These are phyloP conservation scores for Choreutis nemorana DNA, from an alignment of 2,888 invertebrate genomes.

Conservation along the genomic window DNA sequence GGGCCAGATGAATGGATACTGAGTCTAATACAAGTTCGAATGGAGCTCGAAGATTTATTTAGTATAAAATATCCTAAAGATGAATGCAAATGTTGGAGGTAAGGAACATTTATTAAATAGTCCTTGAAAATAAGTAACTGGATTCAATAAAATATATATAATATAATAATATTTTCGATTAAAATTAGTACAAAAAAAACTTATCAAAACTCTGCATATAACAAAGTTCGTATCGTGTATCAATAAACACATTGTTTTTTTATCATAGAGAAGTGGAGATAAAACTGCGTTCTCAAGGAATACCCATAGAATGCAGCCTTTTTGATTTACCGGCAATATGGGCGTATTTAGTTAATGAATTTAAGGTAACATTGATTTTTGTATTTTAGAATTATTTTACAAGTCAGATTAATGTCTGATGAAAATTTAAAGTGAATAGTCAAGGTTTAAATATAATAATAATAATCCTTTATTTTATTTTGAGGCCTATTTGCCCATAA, in stretches of 20 bases:
- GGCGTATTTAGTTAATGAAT: conserved; percentile 43
- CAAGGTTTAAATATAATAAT: too few species aligned
- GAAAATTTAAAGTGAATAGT: too few species aligned
- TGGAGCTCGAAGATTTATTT: conserved; percentile 36
- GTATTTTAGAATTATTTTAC: too few species aligned
- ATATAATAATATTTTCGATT: not conserved
- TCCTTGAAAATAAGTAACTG: too few species aligned
- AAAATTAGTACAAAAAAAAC: too few species aligned
- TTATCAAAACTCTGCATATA: not conserved
- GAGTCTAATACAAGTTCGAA: conserved; percentile 37
- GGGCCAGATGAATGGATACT: conserved; percentile 55
- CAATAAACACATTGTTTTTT: conserved; percentile 1
- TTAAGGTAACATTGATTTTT: conserved; percentile 36
- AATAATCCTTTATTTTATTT: too few species aligned
- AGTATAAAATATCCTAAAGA: conserved; percentile 25
- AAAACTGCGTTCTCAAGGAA: conserved; percentile 29
- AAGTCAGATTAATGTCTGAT: too few species aligned
- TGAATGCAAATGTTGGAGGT: conserved; percentile 35
- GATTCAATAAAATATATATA: too few species aligned
- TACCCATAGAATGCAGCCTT: conserved; percentile 47
- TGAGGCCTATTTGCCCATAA: too few species aligned
- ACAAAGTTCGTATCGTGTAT: not conserved
- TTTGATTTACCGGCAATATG: conserved; percentile 46
- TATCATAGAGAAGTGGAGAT: conserved; percentile 46
- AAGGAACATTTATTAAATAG: conserved; percentile 9